A percentile compares a stretch with the other conserved stretches of the same genome.
These are phyloP conservation scores for Colistium nudipinnis DNA, from an alignment of 2,113 vertebrate genomes.

Conservation along the genomic window DNA sequence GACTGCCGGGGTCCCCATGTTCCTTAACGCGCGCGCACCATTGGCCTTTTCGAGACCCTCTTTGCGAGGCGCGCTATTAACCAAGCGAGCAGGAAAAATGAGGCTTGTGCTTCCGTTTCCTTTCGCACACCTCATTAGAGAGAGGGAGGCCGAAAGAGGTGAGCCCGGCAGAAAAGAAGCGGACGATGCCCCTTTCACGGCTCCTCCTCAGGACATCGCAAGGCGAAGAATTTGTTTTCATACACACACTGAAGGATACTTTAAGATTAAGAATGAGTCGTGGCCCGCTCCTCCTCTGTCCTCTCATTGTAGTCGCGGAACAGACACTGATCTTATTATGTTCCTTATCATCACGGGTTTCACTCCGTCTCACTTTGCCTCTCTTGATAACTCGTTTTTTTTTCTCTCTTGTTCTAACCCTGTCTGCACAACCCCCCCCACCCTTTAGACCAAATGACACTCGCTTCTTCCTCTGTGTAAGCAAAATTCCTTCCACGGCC, in stretches of 20 bases:
- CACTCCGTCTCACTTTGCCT: constrained; percentile 9
- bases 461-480: constrained; percentile 38
- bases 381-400: constrained; percentile 7
- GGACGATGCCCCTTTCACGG: too few relatives aligned
- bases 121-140: constrained; percentile 3
- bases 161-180: not conserved
- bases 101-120: constrained; percentile 6
- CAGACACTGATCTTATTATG: not conserved
- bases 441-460: constrained; percentile 38
- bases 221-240: not conserved
- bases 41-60: constrained; percentile 27
- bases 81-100: constrained; percentile 4
- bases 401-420: constrained; percentile 6
- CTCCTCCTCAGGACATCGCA: too few relatives aligned
- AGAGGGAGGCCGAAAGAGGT: not conserved
- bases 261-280: not conserved
- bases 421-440: constrained; percentile 15
- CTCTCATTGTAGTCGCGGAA: not conserved
- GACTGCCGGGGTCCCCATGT: constrained; percentile 4
- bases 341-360: constrained; percentile 2
- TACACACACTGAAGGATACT: not conserved
- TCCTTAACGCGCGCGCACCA: constrained; percentile 20
- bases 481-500: constrained; percentile 31
- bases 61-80: constrained; percentile 20
- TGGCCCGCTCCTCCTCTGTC: not conserved